These are phyloP conservation scores for Empidonax alnorum DNA, from an alignment of 2,113 vertebrate genomes.

Conservation along the genomic window DNA sequence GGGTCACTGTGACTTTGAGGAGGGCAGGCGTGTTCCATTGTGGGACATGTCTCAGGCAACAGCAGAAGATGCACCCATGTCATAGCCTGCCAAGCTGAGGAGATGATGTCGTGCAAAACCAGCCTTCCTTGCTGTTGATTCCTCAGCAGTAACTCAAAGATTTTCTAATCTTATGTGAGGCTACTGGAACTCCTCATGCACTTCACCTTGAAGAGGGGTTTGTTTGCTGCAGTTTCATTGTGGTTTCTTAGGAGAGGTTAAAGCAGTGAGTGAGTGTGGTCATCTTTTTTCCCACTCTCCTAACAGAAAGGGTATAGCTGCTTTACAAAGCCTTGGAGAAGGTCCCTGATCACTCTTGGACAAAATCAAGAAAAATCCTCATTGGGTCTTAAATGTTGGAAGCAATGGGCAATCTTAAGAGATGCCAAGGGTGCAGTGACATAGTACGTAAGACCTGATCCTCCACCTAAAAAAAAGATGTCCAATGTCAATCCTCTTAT, in stretches of 20 bases:
- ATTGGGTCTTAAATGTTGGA: neutral
- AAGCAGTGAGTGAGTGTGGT: neutral
- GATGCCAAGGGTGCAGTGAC: neutral
- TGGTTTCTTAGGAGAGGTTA: neutral
- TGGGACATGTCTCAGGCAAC: neutral
- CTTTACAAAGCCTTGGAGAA: neutral
- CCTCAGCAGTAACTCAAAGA: neutral
- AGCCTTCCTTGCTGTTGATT: neutral
- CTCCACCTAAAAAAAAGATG: neutral
- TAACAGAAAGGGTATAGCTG: neutral
- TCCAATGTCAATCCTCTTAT: neutral
- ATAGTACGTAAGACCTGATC: neutral
- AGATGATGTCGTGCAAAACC: neutral
- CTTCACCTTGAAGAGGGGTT: neutral
- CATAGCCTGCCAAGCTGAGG: neutral
- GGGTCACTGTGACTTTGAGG: neutral
- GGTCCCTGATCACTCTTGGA: neutral
- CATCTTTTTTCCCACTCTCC: neutral
- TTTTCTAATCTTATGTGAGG: neutral
- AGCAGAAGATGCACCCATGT: neutral
- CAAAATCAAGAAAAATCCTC: neutral
- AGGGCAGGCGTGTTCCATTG: rapidly evolving
- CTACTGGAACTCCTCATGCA: neutral
- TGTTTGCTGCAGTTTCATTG: neutral
- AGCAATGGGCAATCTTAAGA: neutral